Evolutionary conservation across 1,140 invertebrate species (phyloP), one percentile per base, ranked within the genome.

Genomic region (Augochlora pura): DNA sequence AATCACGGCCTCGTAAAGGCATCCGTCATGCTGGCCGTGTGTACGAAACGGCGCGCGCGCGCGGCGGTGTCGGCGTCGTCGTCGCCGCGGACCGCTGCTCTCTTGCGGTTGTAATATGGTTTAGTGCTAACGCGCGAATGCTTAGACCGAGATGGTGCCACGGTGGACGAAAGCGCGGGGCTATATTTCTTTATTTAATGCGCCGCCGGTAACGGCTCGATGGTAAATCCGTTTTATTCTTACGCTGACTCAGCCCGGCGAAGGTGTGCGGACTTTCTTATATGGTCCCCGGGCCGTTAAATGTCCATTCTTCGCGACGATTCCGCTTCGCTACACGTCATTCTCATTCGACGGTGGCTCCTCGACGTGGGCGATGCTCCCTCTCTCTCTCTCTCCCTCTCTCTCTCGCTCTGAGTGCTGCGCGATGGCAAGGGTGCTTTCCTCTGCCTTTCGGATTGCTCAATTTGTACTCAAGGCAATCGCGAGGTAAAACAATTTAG

Each of bases 181-280:
- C 89, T 89, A 90, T 91, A 89, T 90, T 91, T 91, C 89, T 91
- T 91, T 89, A 91, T 91, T 91, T 91, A 91, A 91, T 88, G 86
- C 82, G 87, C 8, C 42, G 86, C 86, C 71, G 82, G 84, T 91
- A 91, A 88, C 81, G 82, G 81, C 82, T 80, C 85, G 84, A 88
- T 89, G 89, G 87, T 85, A 85, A 83, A 86, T 88, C 84, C 85
- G 86, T 89, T 91, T 91, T 91, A 89, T 89, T 90, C 86, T 89
- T 85, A 66, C 81, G 89, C 89, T 90, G 90, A 91, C 77, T 91
- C 90, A 91, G 89, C 88, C 70, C 73, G 57, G 69, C 67, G 68
- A 83, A 82, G 80, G 80, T 77, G 70, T 66, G 21, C 49, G 46
- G 59, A 42, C 46, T 32, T 73, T 84, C 83, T 74, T 74, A 63